phyloP scores from a whole-genome alignment of 2,113 vertebrate species.

The Nyctereutes procyonoides region DNA sequence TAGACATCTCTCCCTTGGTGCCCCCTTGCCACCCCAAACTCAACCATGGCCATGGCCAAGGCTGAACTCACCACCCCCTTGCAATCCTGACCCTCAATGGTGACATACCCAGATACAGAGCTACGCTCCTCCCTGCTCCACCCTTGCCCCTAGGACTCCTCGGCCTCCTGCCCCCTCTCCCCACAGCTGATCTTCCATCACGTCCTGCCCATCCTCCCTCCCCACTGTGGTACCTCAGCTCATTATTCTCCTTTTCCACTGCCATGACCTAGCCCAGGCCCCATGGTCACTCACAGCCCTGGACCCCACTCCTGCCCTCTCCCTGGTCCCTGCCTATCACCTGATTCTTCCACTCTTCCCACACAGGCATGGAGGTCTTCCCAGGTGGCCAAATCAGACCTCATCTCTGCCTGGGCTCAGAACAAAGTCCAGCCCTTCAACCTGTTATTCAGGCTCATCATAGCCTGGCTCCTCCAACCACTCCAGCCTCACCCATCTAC shows the following conservation, averaged over 20 bases:
- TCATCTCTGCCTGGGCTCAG: background rate
- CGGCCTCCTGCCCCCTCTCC: background rate
- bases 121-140: rapidly evolving
- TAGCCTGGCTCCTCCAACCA: background rate
- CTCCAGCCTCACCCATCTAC: background rate
- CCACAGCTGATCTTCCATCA: background rate
- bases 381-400: background rate
- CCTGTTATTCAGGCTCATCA: background rate
- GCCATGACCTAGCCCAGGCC: background rate
- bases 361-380: background rate
- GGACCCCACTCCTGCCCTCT: background rate
- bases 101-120: too few relatives aligned
- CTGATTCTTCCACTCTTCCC: background rate
- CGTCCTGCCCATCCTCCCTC: background rate
- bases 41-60: too few relatives aligned
- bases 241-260: background rate
- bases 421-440: background rate
- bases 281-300: too few relatives aligned
- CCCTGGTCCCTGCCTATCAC: background rate
- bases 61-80: background rate
- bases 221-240: background rate
- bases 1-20: background rate
- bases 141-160: background rate
- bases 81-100: background rate
- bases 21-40: background rate